Conservation (phyloP, 1,140 invertebrate genomes). For the Lepeophtheirus salmonis region DNA sequence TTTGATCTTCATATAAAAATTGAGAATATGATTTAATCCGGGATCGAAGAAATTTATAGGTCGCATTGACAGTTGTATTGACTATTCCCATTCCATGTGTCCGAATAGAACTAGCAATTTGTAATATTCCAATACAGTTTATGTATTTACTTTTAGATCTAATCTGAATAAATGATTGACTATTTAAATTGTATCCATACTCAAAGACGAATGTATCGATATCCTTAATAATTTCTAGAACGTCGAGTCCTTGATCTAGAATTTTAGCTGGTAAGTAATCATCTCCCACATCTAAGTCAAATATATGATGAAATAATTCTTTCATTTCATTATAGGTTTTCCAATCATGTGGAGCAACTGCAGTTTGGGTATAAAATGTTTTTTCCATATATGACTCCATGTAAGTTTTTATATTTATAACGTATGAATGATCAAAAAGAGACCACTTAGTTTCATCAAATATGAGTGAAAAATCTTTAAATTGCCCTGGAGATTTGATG, state of each 20-base stretch:
- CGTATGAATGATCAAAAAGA: constrained; percentile 17
- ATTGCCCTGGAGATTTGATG: constrained; percentile 38
- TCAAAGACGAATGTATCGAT: constrained; percentile 85
- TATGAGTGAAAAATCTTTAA: constrained; percentile 27
- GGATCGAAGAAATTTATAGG: constrained; percentile 83
- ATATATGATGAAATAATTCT: constrained; percentile 66
- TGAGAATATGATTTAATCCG: constrained; percentile 91
- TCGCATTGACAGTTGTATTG: constrained; percentile 91
- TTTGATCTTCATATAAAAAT: constrained; percentile 94
- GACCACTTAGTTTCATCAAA: background rate
- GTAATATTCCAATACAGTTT: constrained; percentile 84
- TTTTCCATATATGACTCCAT: constrained; percentile 81
- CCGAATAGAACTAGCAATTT: constrained; percentile 90
- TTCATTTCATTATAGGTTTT: constrained; percentile 92
- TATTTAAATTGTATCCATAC: constrained; percentile 90
- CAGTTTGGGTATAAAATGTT: constrained; percentile 93
- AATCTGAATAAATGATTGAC: constrained; percentile 87
- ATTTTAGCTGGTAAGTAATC: constrained; percentile 88
- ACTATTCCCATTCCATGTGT: constrained; percentile 95
- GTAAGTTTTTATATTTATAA: constrained; percentile 31
- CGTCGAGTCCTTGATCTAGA: constrained; percentile 85
- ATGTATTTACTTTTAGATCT: constrained; percentile 80
- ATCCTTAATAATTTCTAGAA: constrained; percentile 91
- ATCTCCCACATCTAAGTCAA: constrained; percentile 57
- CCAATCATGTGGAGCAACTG: constrained; percentile 92